Percentiles rank a stretch among this genome's conserved stretches.
phyloP scores from a whole-genome alignment of 2,113 vertebrate genomes.

The Thryonomys swinderianus region DNA sequence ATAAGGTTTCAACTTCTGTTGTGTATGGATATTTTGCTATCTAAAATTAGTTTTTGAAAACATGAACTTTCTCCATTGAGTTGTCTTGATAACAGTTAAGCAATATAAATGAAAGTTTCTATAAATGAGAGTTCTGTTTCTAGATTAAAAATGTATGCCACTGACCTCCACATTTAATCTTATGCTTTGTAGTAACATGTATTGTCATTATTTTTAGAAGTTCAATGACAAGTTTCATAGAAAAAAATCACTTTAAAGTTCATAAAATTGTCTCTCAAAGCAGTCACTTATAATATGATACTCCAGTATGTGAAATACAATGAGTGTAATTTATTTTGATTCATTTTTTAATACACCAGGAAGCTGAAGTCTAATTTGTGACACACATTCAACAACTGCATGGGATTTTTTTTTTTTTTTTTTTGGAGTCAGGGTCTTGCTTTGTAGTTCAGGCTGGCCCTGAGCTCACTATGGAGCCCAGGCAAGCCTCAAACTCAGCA shows the following conservation, averaged over 20 bases:
- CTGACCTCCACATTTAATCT: not conserved
- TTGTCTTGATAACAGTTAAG: not conserved
- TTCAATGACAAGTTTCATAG: not conserved
- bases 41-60: not conserved
- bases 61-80: not conserved
- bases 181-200: not conserved
- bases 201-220: not conserved
- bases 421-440: too few relatives aligned
- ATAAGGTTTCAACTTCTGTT: not conserved
- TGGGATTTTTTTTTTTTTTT: not conserved
- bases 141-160: not conserved
- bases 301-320: not conserved
- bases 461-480: too few relatives aligned
- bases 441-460: too few relatives aligned
- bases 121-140: not conserved
- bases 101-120: not conserved
- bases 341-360: not conserved
- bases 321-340: not conserved
- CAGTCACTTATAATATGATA: not conserved
- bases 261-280: not conserved
- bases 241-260: not conserved
- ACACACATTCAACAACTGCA: not conserved
- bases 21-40: not conserved
- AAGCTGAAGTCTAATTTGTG: not conserved
- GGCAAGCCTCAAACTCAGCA: too few relatives aligned